Evolutionary conservation across 2,113 vertebrate species (phyloP), one percentile per base, ranked within the genome.

Genomic region (Piaya cayana): DNA sequence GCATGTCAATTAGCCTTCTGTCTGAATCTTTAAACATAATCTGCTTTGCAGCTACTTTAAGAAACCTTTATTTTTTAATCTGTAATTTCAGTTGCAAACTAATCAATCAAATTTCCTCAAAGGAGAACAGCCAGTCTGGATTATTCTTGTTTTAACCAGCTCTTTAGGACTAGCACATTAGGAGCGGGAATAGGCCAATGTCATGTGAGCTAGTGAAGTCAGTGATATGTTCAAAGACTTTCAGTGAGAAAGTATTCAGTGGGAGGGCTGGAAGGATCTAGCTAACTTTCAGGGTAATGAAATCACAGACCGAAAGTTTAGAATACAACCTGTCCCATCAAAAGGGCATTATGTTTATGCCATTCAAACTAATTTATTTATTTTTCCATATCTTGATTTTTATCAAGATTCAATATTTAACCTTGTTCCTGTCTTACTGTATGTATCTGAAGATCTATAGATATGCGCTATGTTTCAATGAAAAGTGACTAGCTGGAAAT

Each of bases 1-100:
- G 37, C 58, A 58, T 12, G 29, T 86, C 88, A 93, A n/a, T 93
- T 96, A 91, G 52, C 37, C 63, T 88, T 96, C 86, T 76, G 19
- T 81, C 67, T 85, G 84, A 94, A 90, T 74, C 37, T 90, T 80
- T 55, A 58, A 42, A 71, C 36, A 21, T 29, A 9, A 65, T 59
- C 58, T 75, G 17, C 14, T 32, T 85, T 8, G 4, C 50, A 1
- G 1, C 23, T 67, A 29, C 32, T 83, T 86, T 47, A 74, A 47
- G 63, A 62, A 82, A 55, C 8, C 9, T 65, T 68, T 72, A 14
- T 39, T 63, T 64, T 64, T 91, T 16, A 45, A 37, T 62, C 11
- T 47, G 4, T 81, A 52, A 39, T 78, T 77, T 39, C 76, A 13
- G 2, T 93, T 97, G 20, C 86, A 76, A 59, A 29, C 25, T 62